Evolutionary conservation across 2,797 vertebrate species (phyloP).

Genomic region (Perodicticus potto): DNA sequence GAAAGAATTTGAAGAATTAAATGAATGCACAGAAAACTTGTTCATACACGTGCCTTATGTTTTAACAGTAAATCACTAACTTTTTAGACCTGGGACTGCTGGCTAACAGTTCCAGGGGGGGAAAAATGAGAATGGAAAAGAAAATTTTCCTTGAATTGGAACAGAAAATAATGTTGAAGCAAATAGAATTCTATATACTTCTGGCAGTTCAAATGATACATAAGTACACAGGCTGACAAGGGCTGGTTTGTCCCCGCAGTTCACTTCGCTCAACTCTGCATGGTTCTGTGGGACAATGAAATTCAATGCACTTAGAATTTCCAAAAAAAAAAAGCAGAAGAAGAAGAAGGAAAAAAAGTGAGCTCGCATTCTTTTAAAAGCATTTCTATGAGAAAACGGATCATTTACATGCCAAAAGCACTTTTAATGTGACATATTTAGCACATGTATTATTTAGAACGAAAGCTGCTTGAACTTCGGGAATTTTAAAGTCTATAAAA

Average conservation of each 20-base stretch:
- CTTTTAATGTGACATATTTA: conserved; percentile 97
- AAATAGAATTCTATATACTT: conserved; percentile 89
- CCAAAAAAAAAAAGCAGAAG: conserved; percentile 79
- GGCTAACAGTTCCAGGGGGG: conserved; percentile 80
- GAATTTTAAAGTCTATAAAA: conserved; percentile 98
- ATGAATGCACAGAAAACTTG: conserved; percentile 83
- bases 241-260: conserved; percentile 90
- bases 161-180: conserved; percentile 88
- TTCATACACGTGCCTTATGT: conserved; percentile 76
- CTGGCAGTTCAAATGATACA: conserved; percentile 92
- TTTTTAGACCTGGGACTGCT: conserved; percentile 82
- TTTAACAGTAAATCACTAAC: conserved; percentile 84
- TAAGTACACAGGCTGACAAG: conserved; percentile 91
- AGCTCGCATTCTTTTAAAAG: conserved; percentile 92
- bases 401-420: conserved; percentile 95
- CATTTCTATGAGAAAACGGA: conserved; percentile 94
- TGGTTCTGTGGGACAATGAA: conserved; percentile 92
- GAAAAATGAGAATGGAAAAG: conserved; percentile 60
- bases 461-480: conserved; percentile 94
- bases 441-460: conserved; percentile 96
- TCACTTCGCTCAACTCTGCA: conserved; percentile 91
- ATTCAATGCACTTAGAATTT: conserved; percentile 92
- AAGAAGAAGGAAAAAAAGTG: conserved; percentile 82
- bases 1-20: conserved; percentile 79
- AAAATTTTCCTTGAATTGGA: conserved; percentile 81